These are phyloP conservation scores for Danionella dracula DNA, from an alignment of 2,797 vertebrate species.

Conservation along the genomic window DNA sequence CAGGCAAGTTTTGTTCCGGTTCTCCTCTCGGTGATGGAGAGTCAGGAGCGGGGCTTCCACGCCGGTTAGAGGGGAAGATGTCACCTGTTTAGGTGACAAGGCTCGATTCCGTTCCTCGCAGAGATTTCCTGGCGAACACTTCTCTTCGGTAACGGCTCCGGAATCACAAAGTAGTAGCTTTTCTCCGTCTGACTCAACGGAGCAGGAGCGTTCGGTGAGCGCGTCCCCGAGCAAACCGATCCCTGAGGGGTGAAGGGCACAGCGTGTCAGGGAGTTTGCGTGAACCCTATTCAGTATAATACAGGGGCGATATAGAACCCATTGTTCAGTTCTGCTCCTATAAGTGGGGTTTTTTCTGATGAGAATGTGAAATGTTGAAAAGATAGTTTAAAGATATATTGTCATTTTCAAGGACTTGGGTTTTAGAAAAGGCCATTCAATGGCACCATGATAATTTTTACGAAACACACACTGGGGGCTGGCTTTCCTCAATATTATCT, in stretches of 20 bases:
- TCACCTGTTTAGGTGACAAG: conserved; percentile 75
- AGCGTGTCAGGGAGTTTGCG: not conserved
- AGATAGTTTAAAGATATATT: no score
- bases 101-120: conserved; percentile 56
- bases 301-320: no score
- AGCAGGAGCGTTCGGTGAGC: conserved; percentile 93
- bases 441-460: no score
- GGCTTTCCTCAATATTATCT: no score
- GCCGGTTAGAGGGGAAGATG: conserved; percentile 83
- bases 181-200: conserved; percentile 90
- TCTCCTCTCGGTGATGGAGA: conserved; percentile 73
- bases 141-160: conserved; percentile 74
- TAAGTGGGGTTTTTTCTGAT: no score
- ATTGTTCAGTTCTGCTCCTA: no score
- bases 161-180: conserved; percentile 80
- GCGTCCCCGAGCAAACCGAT: conserved; percentile 95
- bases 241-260: conserved; percentile 60
- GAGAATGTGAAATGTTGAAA: no score
- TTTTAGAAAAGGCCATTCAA: no score
- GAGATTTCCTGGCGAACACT: conserved; percentile 72
- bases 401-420: no score
- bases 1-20: conserved; percentile 57
- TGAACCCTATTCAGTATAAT: no score
- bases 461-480: no score
- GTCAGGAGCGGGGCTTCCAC: conserved; percentile 80